Evolutionary conservation across 1,140 invertebrate genomes (phyloP).

Genomic region (Trachelipus rathkii): DNA sequence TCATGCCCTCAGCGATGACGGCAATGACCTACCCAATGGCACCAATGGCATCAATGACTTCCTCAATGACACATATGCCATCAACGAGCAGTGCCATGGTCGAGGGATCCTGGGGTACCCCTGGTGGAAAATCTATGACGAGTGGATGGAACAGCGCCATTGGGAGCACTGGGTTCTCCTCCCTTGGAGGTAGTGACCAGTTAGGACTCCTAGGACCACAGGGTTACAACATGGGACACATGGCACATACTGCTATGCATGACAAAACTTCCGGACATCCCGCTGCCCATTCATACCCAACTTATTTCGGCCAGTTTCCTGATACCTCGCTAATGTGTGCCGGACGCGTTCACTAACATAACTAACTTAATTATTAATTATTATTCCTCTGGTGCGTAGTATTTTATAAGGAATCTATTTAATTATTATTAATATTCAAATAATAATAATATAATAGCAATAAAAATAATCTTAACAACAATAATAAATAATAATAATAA

Average conservation of each 20-base stretch:
- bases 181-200: slow-evolving; percentile 33
- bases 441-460: too few relatives aligned
- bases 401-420: too few relatives aligned
- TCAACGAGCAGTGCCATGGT: slow-evolving; percentile 17
- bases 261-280: slow-evolving; percentile 7
- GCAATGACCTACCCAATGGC: slow-evolving; percentile 41
- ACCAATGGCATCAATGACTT: slow-evolving; percentile 17
- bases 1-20: slow-evolving; percentile 42
- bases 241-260: slow-evolving; percentile 9
- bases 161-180: slow-evolving; percentile 34
- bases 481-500: too few relatives aligned
- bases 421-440: too few relatives aligned
- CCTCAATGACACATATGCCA: slow-evolving; percentile 29
- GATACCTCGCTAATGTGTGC: slow-evolving; percentile 42
- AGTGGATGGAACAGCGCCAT: slow-evolving; percentile 31
- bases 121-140: slow-evolving; percentile 18
- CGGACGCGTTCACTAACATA: slow-evolving; percentile 27
- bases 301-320: slow-evolving; percentile 43
- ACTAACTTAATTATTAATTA: too few relatives aligned
- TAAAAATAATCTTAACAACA: too few relatives aligned
- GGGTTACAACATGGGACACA: slow-evolving; percentile 37
- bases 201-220: slow-evolving; percentile 34
- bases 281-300: slow-evolving; percentile 33
- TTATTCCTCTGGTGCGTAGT: too few relatives aligned
- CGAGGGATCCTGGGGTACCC: slow-evolving; percentile 29